Conservation (phyloP, 2,797 vertebrate genomes). For the Halcyon smyrnensis region DNA sequence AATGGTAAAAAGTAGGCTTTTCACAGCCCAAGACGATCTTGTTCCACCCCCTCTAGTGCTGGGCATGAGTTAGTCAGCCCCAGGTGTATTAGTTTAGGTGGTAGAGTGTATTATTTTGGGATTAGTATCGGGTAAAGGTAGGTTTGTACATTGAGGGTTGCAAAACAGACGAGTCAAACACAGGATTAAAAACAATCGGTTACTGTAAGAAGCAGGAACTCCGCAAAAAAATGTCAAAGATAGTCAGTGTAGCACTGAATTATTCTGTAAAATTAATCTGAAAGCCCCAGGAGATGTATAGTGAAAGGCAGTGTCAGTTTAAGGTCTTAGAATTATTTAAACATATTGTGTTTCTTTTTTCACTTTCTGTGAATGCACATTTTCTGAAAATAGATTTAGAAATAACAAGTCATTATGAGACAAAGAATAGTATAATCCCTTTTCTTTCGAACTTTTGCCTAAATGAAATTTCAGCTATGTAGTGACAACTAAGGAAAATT, state of each 20-base stretch:
- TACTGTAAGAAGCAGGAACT: not conserved
- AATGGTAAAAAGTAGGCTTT: not conserved
- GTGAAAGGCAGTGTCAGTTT: not conserved
- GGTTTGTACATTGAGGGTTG: not conserved
- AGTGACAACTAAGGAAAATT: not conserved
- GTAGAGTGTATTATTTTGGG: not conserved
- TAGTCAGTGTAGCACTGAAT: not conserved
- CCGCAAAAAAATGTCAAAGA: not conserved
- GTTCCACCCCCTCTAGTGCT: not conserved
- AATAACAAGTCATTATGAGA: not conserved
- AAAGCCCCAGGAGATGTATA: not conserved
- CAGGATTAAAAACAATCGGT: not conserved
- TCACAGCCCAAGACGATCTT: not conserved
- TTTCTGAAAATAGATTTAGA: conserved; percentile 3
- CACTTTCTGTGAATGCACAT: not conserved
- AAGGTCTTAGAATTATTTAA: not conserved
- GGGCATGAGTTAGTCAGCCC: not conserved
- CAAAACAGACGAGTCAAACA: not conserved
- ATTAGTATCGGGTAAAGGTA: not conserved
- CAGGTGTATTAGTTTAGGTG: not conserved
- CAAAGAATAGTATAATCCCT: not conserved
- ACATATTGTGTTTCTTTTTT: not conserved
- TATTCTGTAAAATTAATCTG: not conserved
- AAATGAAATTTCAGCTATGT: not conserved
- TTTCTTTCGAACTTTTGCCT: not conserved